These are phyloP conservation scores for Ploceus nigricollis DNA, from an alignment of 2,113 vertebrate genomes.

Conservation along the genomic window DNA sequence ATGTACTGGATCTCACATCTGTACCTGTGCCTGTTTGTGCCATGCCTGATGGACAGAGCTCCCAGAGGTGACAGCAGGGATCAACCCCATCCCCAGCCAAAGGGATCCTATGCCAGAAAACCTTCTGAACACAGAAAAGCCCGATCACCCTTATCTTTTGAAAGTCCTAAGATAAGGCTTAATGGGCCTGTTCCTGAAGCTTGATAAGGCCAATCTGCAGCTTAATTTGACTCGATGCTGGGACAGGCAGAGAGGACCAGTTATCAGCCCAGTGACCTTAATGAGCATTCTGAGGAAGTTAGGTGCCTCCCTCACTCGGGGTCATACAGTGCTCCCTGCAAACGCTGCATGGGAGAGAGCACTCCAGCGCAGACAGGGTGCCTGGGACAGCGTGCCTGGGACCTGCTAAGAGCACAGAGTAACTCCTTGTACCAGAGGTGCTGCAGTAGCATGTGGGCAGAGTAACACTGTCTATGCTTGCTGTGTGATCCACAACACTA, in stretches of 20 bases:
- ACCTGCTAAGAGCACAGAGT: neutral
- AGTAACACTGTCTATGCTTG: rapidly evolving
- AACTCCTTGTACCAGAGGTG: neutral
- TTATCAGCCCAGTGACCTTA: neutral
- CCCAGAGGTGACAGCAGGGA: neutral
- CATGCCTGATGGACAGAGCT: neutral
- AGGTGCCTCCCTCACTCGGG: neutral
- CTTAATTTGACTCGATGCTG: neutral
- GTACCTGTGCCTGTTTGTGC: neutral
- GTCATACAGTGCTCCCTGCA: neutral
- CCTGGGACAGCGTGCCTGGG: rapidly evolving
- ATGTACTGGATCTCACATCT: neutral
- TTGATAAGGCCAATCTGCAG: neutral
- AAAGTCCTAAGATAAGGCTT: neutral
- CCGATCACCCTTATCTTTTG: neutral
- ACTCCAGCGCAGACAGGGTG: neutral
- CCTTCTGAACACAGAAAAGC: neutral
- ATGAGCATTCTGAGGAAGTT: neutral
- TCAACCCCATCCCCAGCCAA: neutral
- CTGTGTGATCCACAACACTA: neutral
- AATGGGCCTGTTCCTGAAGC: neutral
- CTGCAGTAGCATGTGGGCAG: neutral
- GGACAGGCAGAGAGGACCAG: neutral
- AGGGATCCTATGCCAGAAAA: neutral
- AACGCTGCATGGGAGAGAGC: neutral